Conservation (phyloP, 1,140 invertebrate genomes). For the Chlorops oryzae region DNA sequence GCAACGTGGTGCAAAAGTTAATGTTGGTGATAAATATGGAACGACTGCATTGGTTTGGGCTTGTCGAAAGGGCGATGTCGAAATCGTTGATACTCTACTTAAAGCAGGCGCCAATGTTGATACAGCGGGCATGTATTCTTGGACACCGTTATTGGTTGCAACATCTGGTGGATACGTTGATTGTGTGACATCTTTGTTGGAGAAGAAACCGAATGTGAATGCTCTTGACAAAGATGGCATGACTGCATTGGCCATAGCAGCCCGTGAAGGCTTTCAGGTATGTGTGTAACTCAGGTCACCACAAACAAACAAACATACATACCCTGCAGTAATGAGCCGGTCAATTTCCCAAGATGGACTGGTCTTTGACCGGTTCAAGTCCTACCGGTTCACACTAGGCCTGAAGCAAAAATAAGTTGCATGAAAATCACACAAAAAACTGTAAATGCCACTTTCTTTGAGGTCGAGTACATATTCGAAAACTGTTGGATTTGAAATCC, state of each 20-base stretch:
- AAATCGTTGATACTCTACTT: constrained; percentile 79
- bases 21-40: constrained; percentile 92
- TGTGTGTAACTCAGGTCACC: not conserved
- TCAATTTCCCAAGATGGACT: too few species aligned
- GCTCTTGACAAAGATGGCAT: constrained; percentile 93
- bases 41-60: constrained; percentile 96
- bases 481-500: too few species aligned
- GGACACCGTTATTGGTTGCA: constrained; percentile 86
- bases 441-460: too few species aligned
- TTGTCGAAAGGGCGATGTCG: constrained; percentile 77
- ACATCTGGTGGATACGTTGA: constrained; percentile 74
- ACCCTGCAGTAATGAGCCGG: too few species aligned
- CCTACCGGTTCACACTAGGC: too few species aligned
- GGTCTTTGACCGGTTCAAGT: too few species aligned
- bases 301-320: too few species aligned
- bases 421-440: too few species aligned
- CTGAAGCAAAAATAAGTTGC: too few species aligned
- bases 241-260: constrained; percentile 88
- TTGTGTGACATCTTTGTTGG: constrained; percentile 78
- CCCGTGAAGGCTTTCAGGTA: constrained; percentile 51
- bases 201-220: constrained; percentile 90
- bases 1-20: constrained; percentile 80
- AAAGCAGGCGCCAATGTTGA: constrained; percentile 63
- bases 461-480: too few species aligned
- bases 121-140: constrained; percentile 75